phyloP scores from a whole-genome alignment of 2,888 invertebrate species.

The Willowsia nigromaculata region DNA sequence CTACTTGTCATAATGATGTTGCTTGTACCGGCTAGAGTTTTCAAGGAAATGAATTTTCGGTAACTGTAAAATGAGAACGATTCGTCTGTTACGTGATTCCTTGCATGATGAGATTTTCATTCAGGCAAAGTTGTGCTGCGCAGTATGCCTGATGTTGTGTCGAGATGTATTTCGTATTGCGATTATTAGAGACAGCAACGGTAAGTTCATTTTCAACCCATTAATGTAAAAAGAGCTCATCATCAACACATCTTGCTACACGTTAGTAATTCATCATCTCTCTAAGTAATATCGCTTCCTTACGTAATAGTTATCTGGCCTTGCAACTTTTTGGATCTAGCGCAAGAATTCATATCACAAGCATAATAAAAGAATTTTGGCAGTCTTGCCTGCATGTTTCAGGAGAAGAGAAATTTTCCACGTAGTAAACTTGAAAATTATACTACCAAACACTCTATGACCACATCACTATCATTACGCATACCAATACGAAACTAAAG shows the following conservation, averaged over 20 bases:
- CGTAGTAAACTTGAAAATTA: background rate
- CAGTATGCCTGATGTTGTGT: background rate
- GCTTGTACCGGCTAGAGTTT: constrained; percentile 12
- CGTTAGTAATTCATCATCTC: background rate
- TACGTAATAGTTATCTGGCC: constrained; percentile 68
- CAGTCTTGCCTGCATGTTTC: constrained; percentile 4
- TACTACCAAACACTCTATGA: background rate
- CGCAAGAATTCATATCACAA: constrained; percentile 24
- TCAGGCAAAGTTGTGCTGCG: background rate
- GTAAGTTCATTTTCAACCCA: background rate
- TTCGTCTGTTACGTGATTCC: constrained; percentile 15
- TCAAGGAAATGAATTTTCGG: constrained; percentile 68
- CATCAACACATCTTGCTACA: background rate
- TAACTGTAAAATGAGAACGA: constrained; percentile 70
- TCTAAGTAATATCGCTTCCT: constrained; percentile 15
- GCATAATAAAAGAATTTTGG: constrained; percentile 21
- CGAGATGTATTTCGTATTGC: background rate
- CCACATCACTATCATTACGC: background rate
- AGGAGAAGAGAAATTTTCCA: constrained; percentile 58
- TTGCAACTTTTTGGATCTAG: constrained; percentile 67
- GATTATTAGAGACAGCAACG: background rate
- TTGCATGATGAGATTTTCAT: background rate
- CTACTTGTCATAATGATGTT: background rate
- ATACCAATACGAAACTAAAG: background rate
- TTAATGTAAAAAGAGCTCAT: background rate